Percentiles rank a stretch among this genome's conserved stretches.
Evolutionary conservation across 2,888 invertebrate genomes (phyloP).

Genomic region (Nymphalis polychloros): DNA sequence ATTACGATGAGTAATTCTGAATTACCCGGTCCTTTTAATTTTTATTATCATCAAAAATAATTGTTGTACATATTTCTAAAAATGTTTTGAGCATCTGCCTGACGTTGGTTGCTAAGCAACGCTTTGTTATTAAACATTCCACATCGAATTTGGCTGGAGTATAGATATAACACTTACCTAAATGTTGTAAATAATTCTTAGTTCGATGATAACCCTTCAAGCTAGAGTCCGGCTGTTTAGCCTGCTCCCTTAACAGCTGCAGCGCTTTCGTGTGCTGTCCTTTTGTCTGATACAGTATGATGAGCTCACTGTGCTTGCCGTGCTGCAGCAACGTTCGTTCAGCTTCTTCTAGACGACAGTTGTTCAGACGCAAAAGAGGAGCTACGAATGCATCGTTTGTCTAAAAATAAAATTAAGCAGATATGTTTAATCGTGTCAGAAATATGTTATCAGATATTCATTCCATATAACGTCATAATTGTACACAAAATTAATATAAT

Average conservation of each 20-base stretch:
- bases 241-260: conserved; percentile 90
- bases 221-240: conserved; percentile 87
- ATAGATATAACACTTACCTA: conserved; percentile 85
- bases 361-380: conserved; percentile 93
- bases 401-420: conserved; percentile 62
- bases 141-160: no score
- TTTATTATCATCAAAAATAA: no score
- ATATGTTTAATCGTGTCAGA: no score
- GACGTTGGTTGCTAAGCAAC: no score
- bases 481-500: not conserved
- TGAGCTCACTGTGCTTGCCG: conserved; percentile 95
- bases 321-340: conserved; percentile 93
- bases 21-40: no score
- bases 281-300: conserved; percentile 97
- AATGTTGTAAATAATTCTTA: conserved; percentile 93
- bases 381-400: conserved; percentile 98
- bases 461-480: not conserved
- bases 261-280: conserved; percentile 95
- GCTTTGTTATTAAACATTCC: no score
- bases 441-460: not conserved
- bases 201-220: conserved; percentile 91
- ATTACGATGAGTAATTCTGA: no score
- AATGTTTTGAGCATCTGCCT: no score
- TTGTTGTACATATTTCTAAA: no score
- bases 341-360: conserved; percentile 96